Conservation (phyloP, 2,113 vertebrate species). For the Octodon degus region DNA sequence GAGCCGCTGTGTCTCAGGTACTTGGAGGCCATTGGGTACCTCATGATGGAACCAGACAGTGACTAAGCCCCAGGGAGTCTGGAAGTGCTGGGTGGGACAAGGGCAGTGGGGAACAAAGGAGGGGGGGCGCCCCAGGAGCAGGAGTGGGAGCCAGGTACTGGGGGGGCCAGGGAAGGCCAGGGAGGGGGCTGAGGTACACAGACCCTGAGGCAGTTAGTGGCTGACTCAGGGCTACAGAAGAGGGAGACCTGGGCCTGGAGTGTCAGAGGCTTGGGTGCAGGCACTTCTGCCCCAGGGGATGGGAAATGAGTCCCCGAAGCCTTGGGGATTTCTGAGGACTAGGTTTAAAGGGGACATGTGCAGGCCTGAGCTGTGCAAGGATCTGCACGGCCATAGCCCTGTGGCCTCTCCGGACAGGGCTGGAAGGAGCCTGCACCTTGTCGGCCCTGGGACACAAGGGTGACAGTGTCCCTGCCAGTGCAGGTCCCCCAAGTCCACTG, state of each 20-base stretch:
- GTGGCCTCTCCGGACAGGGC: background rate
- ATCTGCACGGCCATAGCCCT: rapidly evolving
- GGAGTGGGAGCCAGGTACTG: background rate
- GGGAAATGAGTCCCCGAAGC: background rate
- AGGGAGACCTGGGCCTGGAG: background rate
- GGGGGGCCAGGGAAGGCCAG: background rate
- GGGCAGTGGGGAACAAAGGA: background rate
- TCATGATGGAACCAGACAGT: background rate
- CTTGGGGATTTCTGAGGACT: background rate
- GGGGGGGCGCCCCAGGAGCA: background rate
- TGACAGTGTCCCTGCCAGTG: background rate
- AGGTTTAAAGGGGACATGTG: rapidly evolving
- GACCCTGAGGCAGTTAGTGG: background rate
- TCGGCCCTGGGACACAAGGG: background rate
- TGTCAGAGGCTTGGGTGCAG: background rate
- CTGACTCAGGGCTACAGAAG: background rate
- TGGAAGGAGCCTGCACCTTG: background rate
- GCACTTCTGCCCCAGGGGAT: background rate
- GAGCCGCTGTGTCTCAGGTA: background rate
- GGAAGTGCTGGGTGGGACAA: background rate
- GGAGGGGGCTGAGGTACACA: background rate
- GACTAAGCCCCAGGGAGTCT: background rate
- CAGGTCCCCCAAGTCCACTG: background rate
- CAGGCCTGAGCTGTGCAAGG: background rate
- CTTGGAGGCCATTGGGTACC: slow-evolving; percentile 25